Conservation (phyloP, 2,113 vertebrate species). For the Pogona vitticeps region DNA sequence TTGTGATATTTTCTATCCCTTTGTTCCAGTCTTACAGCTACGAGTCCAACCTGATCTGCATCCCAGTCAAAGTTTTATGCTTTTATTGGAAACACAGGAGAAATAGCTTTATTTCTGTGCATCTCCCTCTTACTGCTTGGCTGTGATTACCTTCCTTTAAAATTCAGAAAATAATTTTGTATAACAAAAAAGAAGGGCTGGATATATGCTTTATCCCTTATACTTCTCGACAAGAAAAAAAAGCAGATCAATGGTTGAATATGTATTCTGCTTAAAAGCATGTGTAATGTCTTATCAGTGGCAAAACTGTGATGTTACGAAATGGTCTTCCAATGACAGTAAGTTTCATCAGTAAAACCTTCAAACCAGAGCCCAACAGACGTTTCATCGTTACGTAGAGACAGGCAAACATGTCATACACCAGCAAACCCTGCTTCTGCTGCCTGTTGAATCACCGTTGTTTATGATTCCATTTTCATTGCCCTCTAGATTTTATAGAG, state of each 20-base stretch:
- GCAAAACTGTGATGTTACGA: not conserved
- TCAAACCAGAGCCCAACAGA: not conserved
- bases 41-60: not conserved
- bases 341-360: not conserved
- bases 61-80: not conserved
- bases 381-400: not conserved
- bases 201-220: not conserved
- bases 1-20: conserved; percentile 36
- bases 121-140: not conserved
- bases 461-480: not conserved
- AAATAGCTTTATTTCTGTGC: not conserved
- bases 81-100: not conserved
- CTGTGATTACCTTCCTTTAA: not conserved
- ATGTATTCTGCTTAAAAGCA: conserved; percentile 25
- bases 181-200: not conserved
- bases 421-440: not conserved
- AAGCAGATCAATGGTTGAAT: conserved; percentile 1
- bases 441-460: not conserved
- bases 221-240: not conserved
- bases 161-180: not conserved
- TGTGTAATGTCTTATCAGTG: not conserved
- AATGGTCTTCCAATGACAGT: not conserved
- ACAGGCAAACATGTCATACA: not conserved
- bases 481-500: not conserved
- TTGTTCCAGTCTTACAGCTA: conserved; percentile 36